Evolutionary conservation across 1,140 invertebrate genomes (phyloP).

Genomic region (Caenorhabditis briggsae): DNA sequence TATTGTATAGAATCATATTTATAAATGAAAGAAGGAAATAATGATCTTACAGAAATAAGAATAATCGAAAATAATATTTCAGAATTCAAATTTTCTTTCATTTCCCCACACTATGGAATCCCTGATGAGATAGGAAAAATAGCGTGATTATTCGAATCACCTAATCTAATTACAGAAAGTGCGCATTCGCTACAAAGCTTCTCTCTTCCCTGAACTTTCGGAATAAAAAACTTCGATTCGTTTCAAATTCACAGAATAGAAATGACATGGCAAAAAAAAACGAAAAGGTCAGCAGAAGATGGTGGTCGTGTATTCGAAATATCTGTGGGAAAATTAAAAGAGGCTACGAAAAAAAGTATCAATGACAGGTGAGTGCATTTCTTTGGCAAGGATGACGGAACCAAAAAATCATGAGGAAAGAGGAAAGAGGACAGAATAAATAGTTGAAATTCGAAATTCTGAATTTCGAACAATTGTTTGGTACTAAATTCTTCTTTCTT

Average conservation of each 20-base stretch:
- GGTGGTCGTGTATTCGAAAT: conserved; percentile 9
- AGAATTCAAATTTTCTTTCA: not conserved
- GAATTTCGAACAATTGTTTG: too few relatives aligned
- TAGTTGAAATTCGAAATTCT: too few relatives aligned
- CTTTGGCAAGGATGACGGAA: not conserved
- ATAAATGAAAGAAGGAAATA: too few relatives aligned
- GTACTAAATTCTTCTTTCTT: not conserved
- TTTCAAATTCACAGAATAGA: too few relatives aligned
- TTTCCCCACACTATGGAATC: too few relatives aligned
- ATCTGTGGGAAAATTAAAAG: conserved; percentile 22
- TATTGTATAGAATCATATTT: too few relatives aligned
- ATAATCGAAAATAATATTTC: not conserved
- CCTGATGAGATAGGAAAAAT: not conserved
- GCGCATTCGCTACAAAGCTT: not conserved
- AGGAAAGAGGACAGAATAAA: not conserved
- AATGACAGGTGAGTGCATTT: conserved; percentile 48
- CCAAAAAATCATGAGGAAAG: not conserved
- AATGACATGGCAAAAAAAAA: not conserved
- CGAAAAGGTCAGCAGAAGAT: not conserved
- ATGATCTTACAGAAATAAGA: too few relatives aligned
- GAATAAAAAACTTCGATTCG: too few relatives aligned
- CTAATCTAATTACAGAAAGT: conserved; percentile 22
- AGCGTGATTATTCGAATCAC: not conserved
- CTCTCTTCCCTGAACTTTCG: too few relatives aligned
- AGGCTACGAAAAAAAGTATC: not conserved